Base-by-base conservation (phyloP, 1,140 invertebrate species). In the Centruroides sculpturatus region DNA sequence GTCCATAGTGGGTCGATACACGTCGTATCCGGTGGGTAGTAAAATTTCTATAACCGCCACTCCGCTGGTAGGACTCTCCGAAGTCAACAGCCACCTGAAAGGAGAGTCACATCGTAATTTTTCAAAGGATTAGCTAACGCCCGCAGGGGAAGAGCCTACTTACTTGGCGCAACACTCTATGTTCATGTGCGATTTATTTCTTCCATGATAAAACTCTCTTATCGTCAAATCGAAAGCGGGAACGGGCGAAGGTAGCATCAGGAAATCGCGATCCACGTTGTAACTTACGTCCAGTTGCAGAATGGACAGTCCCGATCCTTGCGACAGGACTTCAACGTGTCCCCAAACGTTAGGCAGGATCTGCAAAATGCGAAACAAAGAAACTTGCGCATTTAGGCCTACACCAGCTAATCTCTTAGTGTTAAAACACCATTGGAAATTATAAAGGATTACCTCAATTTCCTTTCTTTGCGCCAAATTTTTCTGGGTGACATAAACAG, bases 161-260 rank as follows among this genome's bases (percentile, higher is more conserved):
- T 66, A 78, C 77, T 69, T 75, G 50, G 76, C 74, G 66, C 78
- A 80, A 35, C 71, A 70, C 56, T 75, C 68, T 36, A 79, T 72
- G 3, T 71, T 73, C 36, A 83, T 74, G 52, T 76, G 74, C 13
- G 80, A 81, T 69, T 79, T 80, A 67, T 83, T 83, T 53, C 80
- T 70, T 5, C 75, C 72, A 34, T 72, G 71, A 66, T 76, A 81
- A 11, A 66, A 68, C 57, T 78, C 72, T 12, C 63, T 63, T 4
- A 80, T 68, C 23, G 66, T 68, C 47, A 77, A 62, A 13, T 80
- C 71, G 66, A 79, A 79, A 3, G 77, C 66, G 5, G 76, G 72
- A 60, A 73, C 72, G 10, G 75, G 69, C 3, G 79, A 76, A 9
- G 68, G 67, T 59, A 80, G 78, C 55, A 78, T 70, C 9, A 78